Percentiles rank a stretch among this genome's conserved stretches.
Evolutionary conservation across 1,140 invertebrate genomes (phyloP).

Genomic region (Drosophila kepulauana): DNA sequence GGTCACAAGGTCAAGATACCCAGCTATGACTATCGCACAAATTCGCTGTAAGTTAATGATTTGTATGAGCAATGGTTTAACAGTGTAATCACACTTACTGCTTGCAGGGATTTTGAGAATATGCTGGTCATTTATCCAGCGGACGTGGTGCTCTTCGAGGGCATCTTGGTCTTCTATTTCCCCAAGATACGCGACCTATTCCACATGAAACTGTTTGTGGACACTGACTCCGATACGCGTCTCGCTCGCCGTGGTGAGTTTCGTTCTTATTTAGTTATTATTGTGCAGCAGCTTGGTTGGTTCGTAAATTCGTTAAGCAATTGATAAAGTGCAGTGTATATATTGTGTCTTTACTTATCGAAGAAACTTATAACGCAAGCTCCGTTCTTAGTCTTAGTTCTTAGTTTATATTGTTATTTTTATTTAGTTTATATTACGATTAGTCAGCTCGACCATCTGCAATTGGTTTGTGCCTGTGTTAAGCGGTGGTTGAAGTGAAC

Average conservation of each 20-base stretch:
- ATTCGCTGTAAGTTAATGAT: constrained; percentile 89
- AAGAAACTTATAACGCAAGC: no score
- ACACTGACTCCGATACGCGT: constrained; percentile 99
- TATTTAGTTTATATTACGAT: no score
- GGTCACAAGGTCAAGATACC: constrained; percentile 95
- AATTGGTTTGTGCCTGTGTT: no score
- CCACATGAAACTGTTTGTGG: constrained; percentile 99
- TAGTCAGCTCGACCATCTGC: no score
- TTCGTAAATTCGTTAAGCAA: no score
- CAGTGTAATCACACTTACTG: neutral
- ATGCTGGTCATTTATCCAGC: constrained; percentile 96
- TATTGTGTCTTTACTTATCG: no score
- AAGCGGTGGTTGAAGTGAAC: no score
- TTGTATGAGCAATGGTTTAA: neutral
- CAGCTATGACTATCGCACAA: constrained; percentile 95
- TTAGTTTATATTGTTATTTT: no score
- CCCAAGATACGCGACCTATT: constrained; percentile 97
- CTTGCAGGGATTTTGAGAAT: constrained; percentile 89
- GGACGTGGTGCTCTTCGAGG: constrained; percentile 99
- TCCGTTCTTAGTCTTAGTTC: no score
- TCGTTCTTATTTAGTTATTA: no score
- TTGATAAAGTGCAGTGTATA: no score
- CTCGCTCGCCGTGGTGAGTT: constrained; percentile 94
- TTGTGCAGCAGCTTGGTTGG: no score
- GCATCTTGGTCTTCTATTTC: constrained; percentile 99